Conservation (phyloP, 1,140 invertebrate genomes). For the Drosophila willistoni region DNA sequence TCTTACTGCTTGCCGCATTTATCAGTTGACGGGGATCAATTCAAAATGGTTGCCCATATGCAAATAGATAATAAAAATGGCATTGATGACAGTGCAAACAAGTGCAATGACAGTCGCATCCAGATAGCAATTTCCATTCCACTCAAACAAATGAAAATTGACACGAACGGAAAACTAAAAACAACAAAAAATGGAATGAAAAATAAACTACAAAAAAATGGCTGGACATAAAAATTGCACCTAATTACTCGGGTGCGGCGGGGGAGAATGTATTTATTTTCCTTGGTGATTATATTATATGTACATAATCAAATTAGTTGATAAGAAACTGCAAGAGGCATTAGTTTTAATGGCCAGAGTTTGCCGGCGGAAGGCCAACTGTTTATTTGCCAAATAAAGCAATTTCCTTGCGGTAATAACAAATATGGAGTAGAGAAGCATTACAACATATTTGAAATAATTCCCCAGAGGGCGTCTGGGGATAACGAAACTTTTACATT, state of each 20-base stretch:
- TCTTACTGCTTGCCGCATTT: background rate
- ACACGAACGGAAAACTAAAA: constrained; percentile 40
- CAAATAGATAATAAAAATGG: constrained; percentile 49
- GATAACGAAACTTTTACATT: constrained; percentile 59
- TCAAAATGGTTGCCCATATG: constrained; percentile 38
- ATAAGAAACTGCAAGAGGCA: constrained; percentile 50
- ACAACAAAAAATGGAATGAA: background rate
- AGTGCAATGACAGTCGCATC: constrained; percentile 52
- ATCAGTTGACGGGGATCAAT: constrained; percentile 29
- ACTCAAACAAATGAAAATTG: constrained; percentile 61
- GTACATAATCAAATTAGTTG: constrained; percentile 74
- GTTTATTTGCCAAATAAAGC: constrained; percentile 58
- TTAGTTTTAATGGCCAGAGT: constrained; percentile 24
- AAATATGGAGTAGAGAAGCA: constrained; percentile 42
- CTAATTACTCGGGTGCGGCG: constrained; percentile 37
- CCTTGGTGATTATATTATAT: constrained; percentile 54
- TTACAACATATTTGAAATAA: constrained; percentile 62
- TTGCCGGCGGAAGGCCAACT: constrained; percentile 37
- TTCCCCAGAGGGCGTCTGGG: constrained; percentile 52
- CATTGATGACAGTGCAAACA: constrained; percentile 77
- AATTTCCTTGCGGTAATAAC: constrained; percentile 61
- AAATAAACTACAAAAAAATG: constrained; percentile 39
- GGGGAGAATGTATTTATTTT: background rate
- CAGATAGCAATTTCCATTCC: constrained; percentile 50
- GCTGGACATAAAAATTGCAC: constrained; percentile 41